Base-by-base conservation (phyloP, 2,888 invertebrate genomes). In the Meta bourneti region DNA sequence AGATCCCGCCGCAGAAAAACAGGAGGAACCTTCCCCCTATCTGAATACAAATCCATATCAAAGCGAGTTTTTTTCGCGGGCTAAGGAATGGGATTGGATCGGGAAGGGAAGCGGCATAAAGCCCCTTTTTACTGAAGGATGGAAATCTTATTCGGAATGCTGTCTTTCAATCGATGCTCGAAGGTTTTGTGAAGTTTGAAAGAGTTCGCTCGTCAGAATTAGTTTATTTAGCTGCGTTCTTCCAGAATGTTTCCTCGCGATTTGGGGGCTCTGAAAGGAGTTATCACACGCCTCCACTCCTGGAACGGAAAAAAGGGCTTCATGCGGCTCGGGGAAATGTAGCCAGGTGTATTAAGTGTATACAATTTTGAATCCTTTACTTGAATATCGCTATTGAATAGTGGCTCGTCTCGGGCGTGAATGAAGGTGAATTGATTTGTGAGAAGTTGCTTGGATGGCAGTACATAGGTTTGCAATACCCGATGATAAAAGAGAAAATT, bases 31-130 rank as follows among this genome's bases (percentile, higher is more conserved):
- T 74, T 78, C 61, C 61, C 34, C 49, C 79, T 54, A 80, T 87
- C 79, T 79, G 87, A 87, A 87, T 87, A 87, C 87, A 87, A 80
- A 87, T 87, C 87, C 79, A 87, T 87, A 87, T 79, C 87, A 87
- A 79, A 79, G 72, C 71, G 87, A 70, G 79, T 87, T 87, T 72
- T 72, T 61, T 87, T 72, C 87, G 72, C 54, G 79, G 79, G 79
- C 87, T 79, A 78, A 69, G 69, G 54, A 70, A 11, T 74, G 78
- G 72, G 78, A 87, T 87, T 87, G 85, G 77, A 77, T 78, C 81
- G 34, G 11, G 16, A 75, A 54, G 34, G 78, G 78, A 77, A 9
- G 19, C 9, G 69, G 72, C 61, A 61, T 61, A 61, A 20, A 71
- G 51, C 72, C 71, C 52, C 71, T 79, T 79, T 77, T 79, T 71